Base-by-base conservation (phyloP, 2,888 invertebrate species). In the Nymphalis urticae region DNA sequence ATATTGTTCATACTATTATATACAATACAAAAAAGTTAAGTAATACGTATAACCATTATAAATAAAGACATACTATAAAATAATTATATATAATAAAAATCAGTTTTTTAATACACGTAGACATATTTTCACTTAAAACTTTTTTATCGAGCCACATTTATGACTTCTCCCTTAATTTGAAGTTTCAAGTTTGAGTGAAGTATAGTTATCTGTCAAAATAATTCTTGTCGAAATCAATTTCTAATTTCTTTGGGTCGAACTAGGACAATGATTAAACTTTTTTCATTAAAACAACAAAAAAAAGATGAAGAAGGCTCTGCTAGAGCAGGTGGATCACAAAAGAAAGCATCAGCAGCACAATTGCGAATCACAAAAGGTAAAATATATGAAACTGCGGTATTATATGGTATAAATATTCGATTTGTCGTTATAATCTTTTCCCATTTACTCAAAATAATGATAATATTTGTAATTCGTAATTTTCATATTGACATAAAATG, bases 241-340 rank as follows among this genome's bases (percentile, higher is more conserved):
- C 84, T 73, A 71, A 85, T 77, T 75, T 86, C 85, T 83, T 85
- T 86, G 81, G 85, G 88, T 86, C 86, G 87, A 86, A 79, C 84
- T 89, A 92, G 87, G 88, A 92, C 86, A 88, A 99, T 99, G 99
- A 98, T 99, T 90, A 98, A 98, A 95, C 95, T 99, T 93, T 99
- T 99, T 95, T 98, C 98, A 79, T 93, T 99, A 86, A 99, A 99
- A 94, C 98, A 99, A 94, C 98, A 98, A 93, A 98, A 98, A 94
- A 98, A 98, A 94, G 98, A 98, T 95, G 98, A 97, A 84, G 97
- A 97, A 89, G 95, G 96, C 79, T 95, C 95, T 75, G 86, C 93
- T 72, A 86, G 93, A 82, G 90, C 91, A 73, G 93, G 92, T 72
- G 92, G 92, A 76, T 96, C 97, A 79, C 97, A 97, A 89, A 97